Conservation (phyloP, 2,113 vertebrate genomes). For the Callopanchax toddi region DNA sequence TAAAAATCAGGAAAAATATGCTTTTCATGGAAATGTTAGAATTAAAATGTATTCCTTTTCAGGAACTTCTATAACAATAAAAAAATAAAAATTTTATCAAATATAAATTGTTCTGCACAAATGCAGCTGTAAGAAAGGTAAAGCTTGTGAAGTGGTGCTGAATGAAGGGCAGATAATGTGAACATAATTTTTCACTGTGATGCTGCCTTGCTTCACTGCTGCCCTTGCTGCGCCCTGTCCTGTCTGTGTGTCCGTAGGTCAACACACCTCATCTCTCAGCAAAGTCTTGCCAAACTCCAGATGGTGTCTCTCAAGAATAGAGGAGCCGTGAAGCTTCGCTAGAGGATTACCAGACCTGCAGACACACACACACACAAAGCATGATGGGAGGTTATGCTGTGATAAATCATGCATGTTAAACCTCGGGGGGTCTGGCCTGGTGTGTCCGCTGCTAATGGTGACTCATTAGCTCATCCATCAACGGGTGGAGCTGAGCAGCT, state of each 20-base stretch:
- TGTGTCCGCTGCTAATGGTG: conserved; percentile 45
- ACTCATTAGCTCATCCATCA: conserved; percentile 64
- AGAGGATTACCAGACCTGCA: conserved; percentile 82
- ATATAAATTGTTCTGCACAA: no score
- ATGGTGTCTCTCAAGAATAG: conserved; percentile 85
- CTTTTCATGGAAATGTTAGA: no score
- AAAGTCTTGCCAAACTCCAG: conserved; percentile 83
- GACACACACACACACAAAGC: conserved; percentile 15
- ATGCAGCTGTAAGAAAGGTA: no score
- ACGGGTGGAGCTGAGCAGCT: conserved; percentile 42
- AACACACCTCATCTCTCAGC: conserved; percentile 80
- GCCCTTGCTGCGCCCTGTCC: background rate
- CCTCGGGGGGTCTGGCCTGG: conserved; percentile 39
- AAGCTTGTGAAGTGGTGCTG: no score
- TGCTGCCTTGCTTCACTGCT: background rate
- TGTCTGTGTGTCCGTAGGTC: background rate
- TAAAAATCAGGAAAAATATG: no score
- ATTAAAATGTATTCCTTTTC: no score
- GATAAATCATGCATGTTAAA: conserved; percentile 53
- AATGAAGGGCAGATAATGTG: background rate
- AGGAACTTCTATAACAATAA: no score
- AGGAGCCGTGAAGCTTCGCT: conserved; percentile 83
- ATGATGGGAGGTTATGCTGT: conserved; percentile 34
- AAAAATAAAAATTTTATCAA: no score
- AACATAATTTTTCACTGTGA: background rate